Evolutionary conservation across 1,140 invertebrate species (phyloP).

Genomic region (Brachionus paranguensis): DNA sequence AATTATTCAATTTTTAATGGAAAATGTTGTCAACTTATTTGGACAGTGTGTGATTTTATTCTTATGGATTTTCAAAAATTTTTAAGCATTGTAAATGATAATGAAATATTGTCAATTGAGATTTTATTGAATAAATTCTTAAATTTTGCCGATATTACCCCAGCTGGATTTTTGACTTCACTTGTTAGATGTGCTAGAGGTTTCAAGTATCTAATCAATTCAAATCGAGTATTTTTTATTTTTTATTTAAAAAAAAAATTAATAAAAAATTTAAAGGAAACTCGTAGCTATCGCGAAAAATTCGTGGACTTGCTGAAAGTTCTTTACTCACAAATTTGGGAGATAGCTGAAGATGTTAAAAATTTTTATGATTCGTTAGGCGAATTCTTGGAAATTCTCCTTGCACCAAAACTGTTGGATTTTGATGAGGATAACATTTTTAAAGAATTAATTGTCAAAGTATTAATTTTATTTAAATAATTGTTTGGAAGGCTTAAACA

Average conservation of each 20-base stretch:
- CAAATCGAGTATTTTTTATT: background rate
- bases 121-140: background rate
- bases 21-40: constrained; percentile 8
- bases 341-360: constrained; percentile 17
- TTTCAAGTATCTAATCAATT: background rate
- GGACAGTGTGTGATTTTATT: background rate
- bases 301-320: background rate
- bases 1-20: constrained; percentile 34
- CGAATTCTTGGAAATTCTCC: background rate
- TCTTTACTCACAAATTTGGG: constrained; percentile 28
- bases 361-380: constrained; percentile 5
- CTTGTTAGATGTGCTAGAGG: background rate
- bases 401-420: background rate
- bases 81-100: background rate
- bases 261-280: background rate
- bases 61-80: background rate
- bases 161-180: background rate
- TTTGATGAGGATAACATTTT: constrained; percentile 3
- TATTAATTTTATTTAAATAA: background rate
- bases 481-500: background rate
- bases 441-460: constrained; percentile 20
- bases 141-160: constrained; percentile 5
- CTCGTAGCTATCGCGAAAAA: background rate
- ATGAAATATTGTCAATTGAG: background rate
- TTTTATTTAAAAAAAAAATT: background rate